Base-by-base conservation (phyloP, 64 coral and sea anemone species). In the Platygyra sinensis region DNA sequence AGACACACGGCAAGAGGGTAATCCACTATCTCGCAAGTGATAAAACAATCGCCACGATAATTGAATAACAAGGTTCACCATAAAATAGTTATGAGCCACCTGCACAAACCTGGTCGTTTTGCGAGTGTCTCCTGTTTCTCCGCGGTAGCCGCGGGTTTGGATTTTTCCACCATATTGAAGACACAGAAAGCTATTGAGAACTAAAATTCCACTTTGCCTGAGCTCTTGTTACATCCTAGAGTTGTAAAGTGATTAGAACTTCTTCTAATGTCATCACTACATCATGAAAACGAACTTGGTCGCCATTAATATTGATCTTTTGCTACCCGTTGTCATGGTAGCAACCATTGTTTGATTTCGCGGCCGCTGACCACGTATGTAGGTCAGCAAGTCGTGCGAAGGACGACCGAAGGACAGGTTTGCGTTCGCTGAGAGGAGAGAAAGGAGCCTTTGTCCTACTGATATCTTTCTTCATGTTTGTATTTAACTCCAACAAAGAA, bases 131-230 rank as follows among this genome's bases (percentile, higher is more conserved):
- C 33, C 10, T 67, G 61, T 46, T 72, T 85, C 38, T 67, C 62
- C 5, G 24, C 64, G 13, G 63, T 24, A 9, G 78, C 38, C 18
- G 46, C 22, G 33, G 81, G 81, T 16, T 85, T 85, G 4, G 81
- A 51, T 85, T 85, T 85, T 36, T 85, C 81, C 63, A 85, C 81
- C 81, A 85, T 85, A 24, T 25, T 52, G 32, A 71, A 12, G 22
- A 69, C 22, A 25, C 25, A n/a, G n/a, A 49, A 19, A 50, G 10
- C 39, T 38, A 77, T 22, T 42, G 17, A 9, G n/a, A 51, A 31
- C 16, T 19, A 2, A 10, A 33, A 71, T 30, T 31, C 51, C 25
- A 51, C 6, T 54, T 50, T n/a, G 14, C 11, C 13, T 2, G 62
- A 71, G 38, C 38, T 71, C 28, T 32, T 18, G 24, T 19, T 49